Percentiles rank a stretch among this genome's conserved stretches.
These are phyloP conservation scores for Oenanthe melanoleuca DNA, from an alignment of 2,113 vertebrate genomes.

Conservation along the genomic window DNA sequence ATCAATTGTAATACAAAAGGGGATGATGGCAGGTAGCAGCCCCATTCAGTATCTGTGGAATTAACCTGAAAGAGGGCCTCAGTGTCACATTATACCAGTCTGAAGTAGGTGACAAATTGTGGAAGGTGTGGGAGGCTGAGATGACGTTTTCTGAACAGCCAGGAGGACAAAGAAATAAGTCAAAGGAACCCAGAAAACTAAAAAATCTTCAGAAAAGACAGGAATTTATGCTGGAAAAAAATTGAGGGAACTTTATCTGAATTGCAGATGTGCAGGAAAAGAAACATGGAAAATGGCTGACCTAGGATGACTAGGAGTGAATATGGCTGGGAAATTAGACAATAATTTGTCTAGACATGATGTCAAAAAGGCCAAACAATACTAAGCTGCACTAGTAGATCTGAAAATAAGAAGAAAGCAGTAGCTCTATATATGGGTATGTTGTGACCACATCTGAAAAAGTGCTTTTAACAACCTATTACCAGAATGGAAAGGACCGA, in stretches of 20 bases:
- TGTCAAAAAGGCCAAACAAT: slow-evolving; percentile 48
- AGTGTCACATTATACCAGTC: background rate
- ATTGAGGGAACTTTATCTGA: background rate
- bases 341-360: slow-evolving; percentile 46
- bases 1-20: background rate
- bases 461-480: slow-evolving; percentile 33
- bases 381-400: background rate
- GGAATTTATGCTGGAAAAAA: background rate
- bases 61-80: background rate
- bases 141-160: background rate
- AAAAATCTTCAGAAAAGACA: background rate
- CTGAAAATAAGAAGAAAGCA: background rate
- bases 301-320: background rate
- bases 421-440: background rate
- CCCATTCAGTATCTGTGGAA: background rate
- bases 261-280: background rate
- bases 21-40: background rate
- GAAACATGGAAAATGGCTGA: background rate
- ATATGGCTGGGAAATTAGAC: slow-evolving; percentile 4
- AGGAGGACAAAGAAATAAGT: slow-evolving; percentile 8
- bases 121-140: slow-evolving; percentile 9
- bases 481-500: background rate
- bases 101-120: background rate
- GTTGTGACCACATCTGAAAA: slow-evolving; percentile 1
- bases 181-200: background rate